phyloP scores from a whole-genome alignment of 1,140 invertebrate genomes.

The Drosophila serrata region DNA sequence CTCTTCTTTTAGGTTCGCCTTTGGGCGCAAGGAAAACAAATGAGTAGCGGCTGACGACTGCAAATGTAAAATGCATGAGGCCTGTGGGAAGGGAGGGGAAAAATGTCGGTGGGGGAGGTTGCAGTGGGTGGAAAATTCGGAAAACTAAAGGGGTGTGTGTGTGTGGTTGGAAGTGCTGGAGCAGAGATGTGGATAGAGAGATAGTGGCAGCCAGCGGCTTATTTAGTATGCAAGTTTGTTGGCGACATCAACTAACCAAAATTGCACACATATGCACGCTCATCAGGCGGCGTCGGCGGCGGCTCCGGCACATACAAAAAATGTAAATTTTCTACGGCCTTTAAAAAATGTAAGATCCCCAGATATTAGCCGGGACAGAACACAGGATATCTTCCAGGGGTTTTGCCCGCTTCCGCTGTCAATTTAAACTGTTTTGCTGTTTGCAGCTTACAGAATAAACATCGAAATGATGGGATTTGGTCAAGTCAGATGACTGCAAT shows the following conservation, averaged over 20 bases:
- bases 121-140: neutral
- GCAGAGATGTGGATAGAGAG: slow-evolving; percentile 35
- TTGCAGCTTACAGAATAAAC: slow-evolving; percentile 48
- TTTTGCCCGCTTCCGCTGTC: slow-evolving; percentile 26
- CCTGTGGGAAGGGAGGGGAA: slow-evolving; percentile 5
- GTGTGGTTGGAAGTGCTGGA: neutral
- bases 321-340: slow-evolving; percentile 22
- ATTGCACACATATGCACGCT: slow-evolving; percentile 46
- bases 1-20: slow-evolving; percentile 39
- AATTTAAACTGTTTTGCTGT: slow-evolving; percentile 43
- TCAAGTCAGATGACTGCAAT: slow-evolving; percentile 51
- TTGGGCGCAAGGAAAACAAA: slow-evolving; percentile 77
- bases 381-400: neutral
- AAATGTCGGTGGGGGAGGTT: neutral
- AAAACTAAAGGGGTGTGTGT: neutral
- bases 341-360: slow-evolving; percentile 34
- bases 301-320: slow-evolving; percentile 13
- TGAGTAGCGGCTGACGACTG: slow-evolving; percentile 75
- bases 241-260: slow-evolving; percentile 73
- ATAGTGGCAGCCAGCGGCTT: slow-evolving; percentile 62
- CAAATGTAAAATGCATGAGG: slow-evolving; percentile 75
- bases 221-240: slow-evolving; percentile 80
- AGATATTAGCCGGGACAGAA: neutral
- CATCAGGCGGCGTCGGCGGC: slow-evolving; percentile 14
- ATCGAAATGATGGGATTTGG: slow-evolving; percentile 53